Conservation (phyloP, 2,113 vertebrate species). For the Malurus alboscapulatus region DNA sequence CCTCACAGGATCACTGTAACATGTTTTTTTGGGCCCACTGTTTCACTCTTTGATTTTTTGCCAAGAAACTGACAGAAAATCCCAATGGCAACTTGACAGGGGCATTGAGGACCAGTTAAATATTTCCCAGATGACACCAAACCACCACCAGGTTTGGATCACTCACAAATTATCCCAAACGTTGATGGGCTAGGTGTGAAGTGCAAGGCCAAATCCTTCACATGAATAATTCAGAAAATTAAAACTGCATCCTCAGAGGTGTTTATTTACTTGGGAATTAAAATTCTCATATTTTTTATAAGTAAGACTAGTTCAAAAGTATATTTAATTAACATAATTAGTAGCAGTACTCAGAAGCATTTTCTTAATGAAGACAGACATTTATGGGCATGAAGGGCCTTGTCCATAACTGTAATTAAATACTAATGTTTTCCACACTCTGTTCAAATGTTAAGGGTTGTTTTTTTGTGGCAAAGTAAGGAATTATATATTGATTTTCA, state of each 20-base stretch:
- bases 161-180: background rate
- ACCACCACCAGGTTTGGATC: background rate
- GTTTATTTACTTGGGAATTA: background rate
- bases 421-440: background rate
- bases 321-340: background rate
- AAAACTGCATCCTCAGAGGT: background rate
- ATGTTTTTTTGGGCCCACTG: background rate
- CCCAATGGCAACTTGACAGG: background rate
- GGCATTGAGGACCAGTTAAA: background rate
- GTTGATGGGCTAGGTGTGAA: background rate
- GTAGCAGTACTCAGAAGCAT: background rate
- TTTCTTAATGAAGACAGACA: background rate
- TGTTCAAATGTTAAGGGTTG: background rate
- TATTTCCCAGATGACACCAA: background rate
- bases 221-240: background rate
- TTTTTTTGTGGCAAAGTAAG: background rate
- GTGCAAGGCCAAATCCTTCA: background rate
- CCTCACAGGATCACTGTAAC: background rate
- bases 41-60: background rate
- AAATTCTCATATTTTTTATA: background rate
- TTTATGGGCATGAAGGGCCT: background rate
- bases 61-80: background rate
- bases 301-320: background rate
- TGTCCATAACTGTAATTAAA: background rate
- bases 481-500: conserved; percentile 24